Conservation (phyloP, 2,888 invertebrate genomes). For the Conchocele bisecta region DNA sequence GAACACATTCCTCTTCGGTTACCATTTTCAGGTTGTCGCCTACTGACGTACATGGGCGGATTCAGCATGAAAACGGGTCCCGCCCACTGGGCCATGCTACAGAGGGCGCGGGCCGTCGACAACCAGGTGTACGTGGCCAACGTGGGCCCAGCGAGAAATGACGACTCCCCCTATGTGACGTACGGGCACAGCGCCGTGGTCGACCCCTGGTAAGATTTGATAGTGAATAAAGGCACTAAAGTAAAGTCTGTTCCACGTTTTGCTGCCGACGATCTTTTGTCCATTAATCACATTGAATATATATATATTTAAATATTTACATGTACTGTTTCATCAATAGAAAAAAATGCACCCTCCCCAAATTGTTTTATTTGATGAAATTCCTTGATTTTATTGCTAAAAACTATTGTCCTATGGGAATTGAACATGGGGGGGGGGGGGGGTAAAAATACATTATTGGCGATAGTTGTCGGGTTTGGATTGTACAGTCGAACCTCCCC, state of each 20-base stretch:
- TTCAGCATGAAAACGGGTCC: slow-evolving; percentile 98
- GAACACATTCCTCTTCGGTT: too few relatives aligned
- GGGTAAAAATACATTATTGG: too few relatives aligned
- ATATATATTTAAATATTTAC: too few relatives aligned
- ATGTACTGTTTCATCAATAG: too few relatives aligned
- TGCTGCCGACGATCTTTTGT: not conserved
- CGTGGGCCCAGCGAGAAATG: slow-evolving; percentile 91
- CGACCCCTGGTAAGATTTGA: slow-evolving; percentile 87
- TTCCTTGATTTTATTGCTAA: too few relatives aligned
- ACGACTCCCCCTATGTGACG: slow-evolving; percentile 89
- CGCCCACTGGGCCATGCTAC: slow-evolving; percentile 93
- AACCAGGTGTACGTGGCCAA: slow-evolving; percentile 93
- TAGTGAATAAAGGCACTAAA: not conserved
- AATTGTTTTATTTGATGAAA: too few relatives aligned
- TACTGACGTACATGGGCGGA: slow-evolving; percentile 96
- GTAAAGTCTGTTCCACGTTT: not conserved
- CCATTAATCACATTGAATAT: not conserved
- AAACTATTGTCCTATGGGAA: too few relatives aligned
- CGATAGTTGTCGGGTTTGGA: too few relatives aligned
- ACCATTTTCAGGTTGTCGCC: slow-evolving; percentile 89
- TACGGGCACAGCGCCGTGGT: slow-evolving; percentile 94
- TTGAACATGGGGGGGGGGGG: too few relatives aligned
- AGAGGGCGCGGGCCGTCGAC: slow-evolving; percentile 91
- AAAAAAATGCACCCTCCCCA: too few relatives aligned
- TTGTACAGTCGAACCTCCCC: too few relatives aligned